phyloP scores from a whole-genome alignment of 1,140 invertebrate genomes.

The Campoletis sonorensis region DNA sequence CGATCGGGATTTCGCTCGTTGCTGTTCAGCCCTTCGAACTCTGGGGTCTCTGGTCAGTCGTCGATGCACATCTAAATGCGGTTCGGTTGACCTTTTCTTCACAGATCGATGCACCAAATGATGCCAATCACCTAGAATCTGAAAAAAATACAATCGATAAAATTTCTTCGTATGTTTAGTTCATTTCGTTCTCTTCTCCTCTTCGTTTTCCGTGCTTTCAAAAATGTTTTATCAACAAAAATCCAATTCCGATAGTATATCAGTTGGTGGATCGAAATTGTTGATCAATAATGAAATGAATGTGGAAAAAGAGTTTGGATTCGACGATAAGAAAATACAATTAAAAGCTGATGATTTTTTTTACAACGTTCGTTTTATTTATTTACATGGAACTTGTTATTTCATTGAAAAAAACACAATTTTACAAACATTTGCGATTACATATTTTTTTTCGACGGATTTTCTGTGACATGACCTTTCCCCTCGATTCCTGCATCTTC shows the following conservation, averaged over 20 bases:
- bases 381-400: no score
- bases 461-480: not conserved
- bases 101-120: conserved; percentile 87
- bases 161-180: not conserved
- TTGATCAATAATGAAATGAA: no score
- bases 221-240: not conserved
- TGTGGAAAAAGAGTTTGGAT: no score
- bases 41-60: conserved; percentile 83
- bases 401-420: not conserved
- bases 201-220: not conserved
- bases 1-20: conserved; percentile 81
- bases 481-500: conserved; percentile 47
- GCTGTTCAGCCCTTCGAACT: conserved; percentile 85
- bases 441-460: not conserved
- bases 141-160: conserved; percentile 71
- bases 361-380: no score
- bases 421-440: not conserved
- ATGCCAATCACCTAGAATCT: conserved; percentile 89
- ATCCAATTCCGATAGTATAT: not conserved
- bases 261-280: not conserved
- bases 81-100: conserved; percentile 83
- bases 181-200: not conserved
- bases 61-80: conserved; percentile 82
- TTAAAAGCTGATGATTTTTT: no score
- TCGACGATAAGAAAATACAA: no score